Percentiles rank a stretch among this genome's conserved stretches.
Evolutionary conservation across 2,888 invertebrate species (phyloP).

Genomic region (Dendrolimus pini): DNA sequence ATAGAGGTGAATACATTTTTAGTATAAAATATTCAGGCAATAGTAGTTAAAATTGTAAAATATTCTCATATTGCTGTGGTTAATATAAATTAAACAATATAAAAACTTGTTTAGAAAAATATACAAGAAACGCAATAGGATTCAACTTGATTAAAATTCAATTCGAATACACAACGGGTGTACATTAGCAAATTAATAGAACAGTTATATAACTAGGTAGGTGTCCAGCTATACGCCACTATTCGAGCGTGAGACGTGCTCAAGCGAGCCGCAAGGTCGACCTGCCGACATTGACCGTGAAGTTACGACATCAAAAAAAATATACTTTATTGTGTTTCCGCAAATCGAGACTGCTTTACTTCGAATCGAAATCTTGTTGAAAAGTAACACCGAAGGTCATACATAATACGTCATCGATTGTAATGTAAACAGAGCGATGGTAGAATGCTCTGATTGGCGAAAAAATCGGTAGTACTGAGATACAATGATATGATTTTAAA

Average conservation of each 20-base stretch:
- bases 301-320: slow-evolving; percentile 49
- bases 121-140: too few relatives aligned
- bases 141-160: slow-evolving; percentile 31
- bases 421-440: slow-evolving; percentile 14
- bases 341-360: slow-evolving; percentile 44
- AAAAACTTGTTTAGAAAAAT: too few relatives aligned
- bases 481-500: too few relatives aligned
- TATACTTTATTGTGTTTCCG: slow-evolving; percentile 63
- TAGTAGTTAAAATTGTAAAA: too few relatives aligned
- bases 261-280: slow-evolving; percentile 59
- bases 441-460: background rate
- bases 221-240: slow-evolving; percentile 22
- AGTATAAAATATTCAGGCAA: too few relatives aligned
- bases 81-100: too few relatives aligned
- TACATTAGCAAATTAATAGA: slow-evolving; percentile 54
- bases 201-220: slow-evolving; percentile 53
- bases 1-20: too few relatives aligned
- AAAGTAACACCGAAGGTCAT: slow-evolving; percentile 25
- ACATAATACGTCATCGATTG: slow-evolving; percentile 23
- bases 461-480: too few relatives aligned
- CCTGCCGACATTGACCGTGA: slow-evolving; percentile 72
- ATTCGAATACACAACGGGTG: slow-evolving; percentile 19
- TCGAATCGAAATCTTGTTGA: slow-evolving; percentile 28
- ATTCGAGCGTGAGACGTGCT: slow-evolving; percentile 46
- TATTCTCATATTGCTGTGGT: too few relatives aligned